Conservation (phyloP, 2,797 vertebrate genomes). For the Choloepus didactylus region DNA sequence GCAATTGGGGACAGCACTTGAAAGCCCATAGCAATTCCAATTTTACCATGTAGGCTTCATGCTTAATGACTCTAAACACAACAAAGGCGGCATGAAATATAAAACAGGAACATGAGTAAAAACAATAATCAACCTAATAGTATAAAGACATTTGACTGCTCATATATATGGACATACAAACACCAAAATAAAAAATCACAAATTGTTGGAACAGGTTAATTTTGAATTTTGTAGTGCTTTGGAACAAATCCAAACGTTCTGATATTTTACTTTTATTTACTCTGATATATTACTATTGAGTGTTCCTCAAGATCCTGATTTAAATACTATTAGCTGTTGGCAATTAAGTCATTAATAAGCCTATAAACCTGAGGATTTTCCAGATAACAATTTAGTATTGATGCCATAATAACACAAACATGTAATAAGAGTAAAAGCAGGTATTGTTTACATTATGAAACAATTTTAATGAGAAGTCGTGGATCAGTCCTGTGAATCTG, state of each 20-base stretch:
- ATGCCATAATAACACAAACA: slow-evolving; percentile 4
- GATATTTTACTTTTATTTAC: neutral
- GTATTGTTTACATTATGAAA: slow-evolving; percentile 29
- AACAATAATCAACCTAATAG: slow-evolving; percentile 39
- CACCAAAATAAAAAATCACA: neutral
- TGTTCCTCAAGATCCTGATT: neutral
- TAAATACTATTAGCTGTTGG: neutral
- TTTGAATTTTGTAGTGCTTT: slow-evolving; percentile 44
- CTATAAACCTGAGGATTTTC: neutral
- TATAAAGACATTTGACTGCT: neutral
- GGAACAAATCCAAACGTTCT: neutral
- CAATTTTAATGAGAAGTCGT: neutral
- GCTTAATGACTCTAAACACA: slow-evolving; percentile 79
- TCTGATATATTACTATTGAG: neutral
- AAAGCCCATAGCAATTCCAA: slow-evolving; percentile 80
- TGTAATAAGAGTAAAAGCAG: neutral
- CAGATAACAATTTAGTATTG: slow-evolving; percentile 49
- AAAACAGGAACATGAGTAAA: slow-evolving; percentile 76
- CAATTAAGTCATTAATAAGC: slow-evolving; percentile 29
- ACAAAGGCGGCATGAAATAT: slow-evolving; percentile 75
- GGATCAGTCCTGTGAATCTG: neutral
- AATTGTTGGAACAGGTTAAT: neutral
- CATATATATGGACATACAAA: neutral
- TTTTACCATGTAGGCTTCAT: slow-evolving; percentile 73
- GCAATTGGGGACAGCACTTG: slow-evolving; percentile 81